Evolutionary conservation across 2,888 invertebrate genomes (phyloP), one percentile per base, ranked within the genome.

Genomic region (Imbricaverruca yamaguchii): DNA sequence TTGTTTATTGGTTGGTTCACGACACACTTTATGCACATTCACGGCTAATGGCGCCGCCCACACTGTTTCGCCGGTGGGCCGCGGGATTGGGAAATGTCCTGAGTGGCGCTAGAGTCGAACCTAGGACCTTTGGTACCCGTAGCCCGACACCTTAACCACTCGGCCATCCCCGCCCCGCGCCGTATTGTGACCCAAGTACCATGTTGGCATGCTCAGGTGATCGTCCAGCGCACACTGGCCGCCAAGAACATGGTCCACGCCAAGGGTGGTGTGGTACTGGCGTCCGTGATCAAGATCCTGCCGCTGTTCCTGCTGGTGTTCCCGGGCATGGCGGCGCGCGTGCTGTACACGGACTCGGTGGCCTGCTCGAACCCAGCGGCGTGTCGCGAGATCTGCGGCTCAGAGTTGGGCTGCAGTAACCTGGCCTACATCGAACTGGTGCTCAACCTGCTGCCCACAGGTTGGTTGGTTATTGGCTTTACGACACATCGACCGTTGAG

Each of bases 241-340:
- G 87, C 88, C 21, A 88, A 87, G 84, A 87, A 88, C 84, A 87
- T 89, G 86, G 85, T 86, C 18, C 89, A 89, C 84, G 89, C 89
- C 9, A 89, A 89, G 85, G 89, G 87, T 9, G 89, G 89, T 3
- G 88, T 88, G 59, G 87, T 89, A 80, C 83, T 89, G 80, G 89
- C 89, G 0, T 88, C 87, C 21, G 88, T 87, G 83, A 85, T 89
- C 61, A 89, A 89, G 84, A 85, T 89, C 57, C 83, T 89, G 23
- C 89, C 89, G 11, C 84, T 89, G 63, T 88, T 88, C 83, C 86
- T 89, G 1, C 86, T 88, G 25, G 87, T 89, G 21, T 86, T 89
- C 81, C 89, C 89, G 0, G 90, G 89, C 39, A 89, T 89, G 89
- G 87, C 89, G 61, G 86, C 88, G 56, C 84, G 89, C 63, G 86